Conservation (phyloP, 2,888 invertebrate genomes). For the Allophyes oxyacanthae region DNA sequence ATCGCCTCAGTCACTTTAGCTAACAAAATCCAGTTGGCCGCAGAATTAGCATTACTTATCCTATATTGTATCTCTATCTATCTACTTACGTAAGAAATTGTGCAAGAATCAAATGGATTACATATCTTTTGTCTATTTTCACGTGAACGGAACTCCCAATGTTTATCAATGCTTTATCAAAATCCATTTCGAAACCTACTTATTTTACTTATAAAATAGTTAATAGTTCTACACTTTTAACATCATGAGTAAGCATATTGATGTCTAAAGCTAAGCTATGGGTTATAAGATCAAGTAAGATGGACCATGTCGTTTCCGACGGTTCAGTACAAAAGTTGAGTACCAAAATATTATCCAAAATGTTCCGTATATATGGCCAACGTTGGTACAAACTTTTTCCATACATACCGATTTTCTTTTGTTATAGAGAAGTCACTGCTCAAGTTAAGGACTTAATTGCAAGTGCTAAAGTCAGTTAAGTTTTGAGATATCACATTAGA, state of each 20-base stretch:
- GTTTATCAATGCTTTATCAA: conserved; percentile 65
- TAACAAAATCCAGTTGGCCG: conserved; percentile 61
- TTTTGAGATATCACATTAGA: conserved; percentile 58
- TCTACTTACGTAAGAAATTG: conserved; percentile 84
- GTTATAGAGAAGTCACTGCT: conserved; percentile 48
- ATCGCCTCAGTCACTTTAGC: conserved; percentile 21
- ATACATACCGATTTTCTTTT: conserved; percentile 47
- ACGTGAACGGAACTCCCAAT: conserved; percentile 54
- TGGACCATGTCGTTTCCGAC: conserved; percentile 83
- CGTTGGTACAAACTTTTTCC: conserved; percentile 37
- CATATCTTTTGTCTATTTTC: conserved; percentile 44
- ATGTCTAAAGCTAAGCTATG: conserved; percentile 80
- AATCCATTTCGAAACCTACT: conserved; percentile 71
- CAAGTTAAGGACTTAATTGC: conserved; percentile 54
- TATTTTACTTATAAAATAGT: conserved; percentile 80
- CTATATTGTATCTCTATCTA: conserved; percentile 80
- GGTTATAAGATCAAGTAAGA: conserved; percentile 78
- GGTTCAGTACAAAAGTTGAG: conserved; percentile 82
- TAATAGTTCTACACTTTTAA: conserved; percentile 68
- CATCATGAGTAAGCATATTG: conserved; percentile 73
- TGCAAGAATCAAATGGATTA: conserved; percentile 74
- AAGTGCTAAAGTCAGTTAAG: conserved; percentile 55
- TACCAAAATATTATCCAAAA: conserved; percentile 86
- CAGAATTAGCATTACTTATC: conserved; percentile 64
- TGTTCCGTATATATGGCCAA: conserved; percentile 56